Evolutionary conservation across 2,888 invertebrate species (phyloP).

Genomic region (Norana najaformis): DNA sequence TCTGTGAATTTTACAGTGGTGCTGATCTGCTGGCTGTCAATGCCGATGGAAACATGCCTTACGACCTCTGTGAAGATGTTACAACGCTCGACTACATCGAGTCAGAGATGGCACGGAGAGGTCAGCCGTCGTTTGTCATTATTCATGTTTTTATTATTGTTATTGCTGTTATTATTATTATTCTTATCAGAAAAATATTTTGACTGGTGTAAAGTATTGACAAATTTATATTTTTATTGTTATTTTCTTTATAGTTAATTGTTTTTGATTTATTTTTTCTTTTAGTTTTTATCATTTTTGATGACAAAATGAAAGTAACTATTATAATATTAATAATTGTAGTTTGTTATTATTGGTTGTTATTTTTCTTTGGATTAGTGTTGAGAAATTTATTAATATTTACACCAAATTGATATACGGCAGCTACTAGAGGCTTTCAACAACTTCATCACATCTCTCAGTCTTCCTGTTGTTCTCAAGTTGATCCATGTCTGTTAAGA

Average conservation of each 20-base stretch:
- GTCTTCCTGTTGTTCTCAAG: neutral
- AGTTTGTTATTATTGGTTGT: neutral
- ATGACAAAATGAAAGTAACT: neutral
- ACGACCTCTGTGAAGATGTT: conserved; percentile 98
- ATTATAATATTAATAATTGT: neutral
- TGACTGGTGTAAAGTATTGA: too few species aligned
- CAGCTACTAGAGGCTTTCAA: neutral
- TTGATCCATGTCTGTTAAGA: neutral
- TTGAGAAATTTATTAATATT: neutral
- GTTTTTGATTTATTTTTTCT: too few species aligned
- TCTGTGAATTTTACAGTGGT: conserved; percentile 68
- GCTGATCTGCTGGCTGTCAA: conserved; percentile 95
- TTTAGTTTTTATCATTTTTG: too few species aligned
- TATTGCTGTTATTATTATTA: neutral
- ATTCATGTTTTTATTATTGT: neutral
- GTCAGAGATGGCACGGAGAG: conserved; percentile 89
- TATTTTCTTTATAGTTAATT: too few species aligned
- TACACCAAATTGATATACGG: neutral
- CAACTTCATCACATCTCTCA: neutral
- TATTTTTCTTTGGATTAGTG: neutral
- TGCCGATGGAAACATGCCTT: conserved; percentile 99
- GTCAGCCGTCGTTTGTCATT: conserved; percentile 61
- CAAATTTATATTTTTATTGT: too few species aligned
- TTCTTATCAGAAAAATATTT: too few species aligned
- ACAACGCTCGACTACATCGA: conserved; percentile 94